Percentiles rank a stretch among this genome's conserved stretches.
These are phyloP conservation scores for Lasioglossum albipes DNA, from an alignment of 1,140 invertebrate genomes.

Conservation along the genomic window DNA sequence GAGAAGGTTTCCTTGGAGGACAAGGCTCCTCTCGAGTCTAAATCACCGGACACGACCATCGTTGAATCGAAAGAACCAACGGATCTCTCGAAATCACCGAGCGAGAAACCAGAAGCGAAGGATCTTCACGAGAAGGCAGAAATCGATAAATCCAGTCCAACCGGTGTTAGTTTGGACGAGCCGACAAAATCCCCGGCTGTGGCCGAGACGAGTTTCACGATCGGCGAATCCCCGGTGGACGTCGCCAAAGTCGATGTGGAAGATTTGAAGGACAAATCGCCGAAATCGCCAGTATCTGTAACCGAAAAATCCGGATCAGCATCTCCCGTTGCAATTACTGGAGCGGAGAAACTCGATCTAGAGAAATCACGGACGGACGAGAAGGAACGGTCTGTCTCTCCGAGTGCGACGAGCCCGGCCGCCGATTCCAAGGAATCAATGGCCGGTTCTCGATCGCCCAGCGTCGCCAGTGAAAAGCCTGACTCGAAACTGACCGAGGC, in stretches of 20 bases:
- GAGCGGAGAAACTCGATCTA: no score
- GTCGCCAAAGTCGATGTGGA: no score
- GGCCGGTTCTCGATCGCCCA: conserved; percentile 17
- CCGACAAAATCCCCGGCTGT: no score
- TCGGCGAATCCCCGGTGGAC: not conserved
- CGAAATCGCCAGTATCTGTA: no score
- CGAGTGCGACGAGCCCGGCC: conserved; percentile 17
- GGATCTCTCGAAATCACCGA: conserved; percentile 24
- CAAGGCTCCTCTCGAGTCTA: no score
- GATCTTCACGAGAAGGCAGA: conserved; percentile 12
- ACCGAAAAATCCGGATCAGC: no score
- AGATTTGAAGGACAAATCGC: no score
- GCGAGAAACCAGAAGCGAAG: not conserved
- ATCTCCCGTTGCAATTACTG: no score
- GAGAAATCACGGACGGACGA: not conserved
- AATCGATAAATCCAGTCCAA: conserved; percentile 47
- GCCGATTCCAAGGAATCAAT: conserved; percentile 13
- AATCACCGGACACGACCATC: not conserved
- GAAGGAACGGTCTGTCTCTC: conserved; percentile 27
- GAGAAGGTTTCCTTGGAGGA: no score
- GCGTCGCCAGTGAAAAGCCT: no score
- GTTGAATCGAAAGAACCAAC: conserved; percentile 18
- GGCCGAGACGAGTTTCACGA: no score
- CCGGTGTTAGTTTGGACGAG: conserved; percentile 21
- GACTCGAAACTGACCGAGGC: no score